A percentile compares a stretch with the other conserved stretches of the same genome.
These are phyloP conservation scores for Oscheius sp. DNA, from an alignment of 2,888 invertebrate species.

Conservation along the genomic window DNA sequence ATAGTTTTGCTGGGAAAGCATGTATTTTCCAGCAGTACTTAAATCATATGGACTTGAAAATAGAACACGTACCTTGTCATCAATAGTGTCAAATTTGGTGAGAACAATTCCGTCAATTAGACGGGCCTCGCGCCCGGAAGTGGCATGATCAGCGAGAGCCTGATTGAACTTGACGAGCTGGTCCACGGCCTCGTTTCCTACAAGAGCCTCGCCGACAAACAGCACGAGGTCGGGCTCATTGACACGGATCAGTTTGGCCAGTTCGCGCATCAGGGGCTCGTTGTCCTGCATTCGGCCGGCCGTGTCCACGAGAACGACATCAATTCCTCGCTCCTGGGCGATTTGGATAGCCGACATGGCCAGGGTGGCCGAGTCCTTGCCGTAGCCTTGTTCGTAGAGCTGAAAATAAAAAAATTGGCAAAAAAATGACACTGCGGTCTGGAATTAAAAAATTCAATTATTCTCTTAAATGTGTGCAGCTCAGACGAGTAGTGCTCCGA, in stretches of 20 bases:
- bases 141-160: slow-evolving; percentile 90
- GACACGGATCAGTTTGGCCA: slow-evolving; percentile 95
- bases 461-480: too few relatives aligned
- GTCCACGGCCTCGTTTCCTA: slow-evolving; percentile 99
- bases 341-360: slow-evolving; percentile 90
- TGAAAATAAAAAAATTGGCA: slow-evolving; percentile 78
- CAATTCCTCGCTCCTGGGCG: slow-evolving; percentile 81
- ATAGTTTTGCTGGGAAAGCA: too few relatives aligned
- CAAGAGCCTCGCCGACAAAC: slow-evolving; percentile 99
- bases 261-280: slow-evolving; percentile 96
- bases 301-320: slow-evolving; percentile 96
- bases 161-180: slow-evolving; percentile 96
- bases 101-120: slow-evolving; percentile 98
- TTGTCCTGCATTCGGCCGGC: slow-evolving; percentile 99
- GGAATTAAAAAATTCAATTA: too few relatives aligned
- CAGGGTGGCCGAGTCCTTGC: slow-evolving; percentile 98
- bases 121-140: slow-evolving; percentile 82
- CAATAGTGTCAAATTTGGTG: slow-evolving; percentile 99
- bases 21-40: too few relatives aligned
- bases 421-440: too few relatives aligned
- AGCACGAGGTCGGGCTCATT: slow-evolving; percentile 97
- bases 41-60: background rate
- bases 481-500: too few relatives aligned
- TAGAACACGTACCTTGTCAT: slow-evolving; percentile 84
- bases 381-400: slow-evolving; percentile 96